These are phyloP conservation scores for Spongia lamella DNA, from an alignment of 37 sponge, comb jelly and placozoan genomes.

Conservation along the genomic window DNA sequence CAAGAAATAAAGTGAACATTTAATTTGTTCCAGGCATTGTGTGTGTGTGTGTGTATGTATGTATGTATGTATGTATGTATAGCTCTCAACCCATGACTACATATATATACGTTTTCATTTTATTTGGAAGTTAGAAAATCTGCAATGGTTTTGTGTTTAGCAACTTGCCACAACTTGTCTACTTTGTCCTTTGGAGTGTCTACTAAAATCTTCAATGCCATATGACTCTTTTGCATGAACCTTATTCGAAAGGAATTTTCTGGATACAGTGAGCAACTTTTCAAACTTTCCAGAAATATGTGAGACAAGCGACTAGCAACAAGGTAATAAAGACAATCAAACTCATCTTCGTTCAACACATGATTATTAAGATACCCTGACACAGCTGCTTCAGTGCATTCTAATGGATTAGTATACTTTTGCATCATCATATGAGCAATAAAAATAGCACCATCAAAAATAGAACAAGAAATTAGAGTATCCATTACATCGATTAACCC, in stretches of 20 bases:
- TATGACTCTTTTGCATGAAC: neutral
- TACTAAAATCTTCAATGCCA: neutral
- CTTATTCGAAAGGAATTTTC: neutral
- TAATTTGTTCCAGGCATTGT: too few species aligned
- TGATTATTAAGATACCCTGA: constrained; percentile 21
- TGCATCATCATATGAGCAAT: constrained; percentile 32
- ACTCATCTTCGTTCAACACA: constrained; percentile 28
- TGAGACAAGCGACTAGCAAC: constrained; percentile 44
- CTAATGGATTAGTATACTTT: constrained; percentile 16
- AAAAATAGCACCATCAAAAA: constrained; percentile 47
- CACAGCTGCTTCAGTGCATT: constrained; percentile 23
- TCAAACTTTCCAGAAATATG: too few species aligned
- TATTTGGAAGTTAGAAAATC: too few species aligned
- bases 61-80: too few species aligned
- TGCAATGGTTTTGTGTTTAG: too few species aligned
- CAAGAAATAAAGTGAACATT: too few species aligned
- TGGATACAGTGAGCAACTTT: neutral
- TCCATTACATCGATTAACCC: constrained; percentile 43
- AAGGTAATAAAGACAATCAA: constrained; percentile 35
- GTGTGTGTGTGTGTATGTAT: too few species aligned
- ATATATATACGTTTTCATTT: too few species aligned
- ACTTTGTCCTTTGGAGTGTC: constrained; percentile 7
- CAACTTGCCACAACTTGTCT: constrained; percentile 15
- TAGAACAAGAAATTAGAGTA: constrained; percentile 13
- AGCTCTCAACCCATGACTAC: too few species aligned